Base-by-base conservation (phyloP, 2,888 invertebrate genomes). In the Dascillus cervinus region DNA sequence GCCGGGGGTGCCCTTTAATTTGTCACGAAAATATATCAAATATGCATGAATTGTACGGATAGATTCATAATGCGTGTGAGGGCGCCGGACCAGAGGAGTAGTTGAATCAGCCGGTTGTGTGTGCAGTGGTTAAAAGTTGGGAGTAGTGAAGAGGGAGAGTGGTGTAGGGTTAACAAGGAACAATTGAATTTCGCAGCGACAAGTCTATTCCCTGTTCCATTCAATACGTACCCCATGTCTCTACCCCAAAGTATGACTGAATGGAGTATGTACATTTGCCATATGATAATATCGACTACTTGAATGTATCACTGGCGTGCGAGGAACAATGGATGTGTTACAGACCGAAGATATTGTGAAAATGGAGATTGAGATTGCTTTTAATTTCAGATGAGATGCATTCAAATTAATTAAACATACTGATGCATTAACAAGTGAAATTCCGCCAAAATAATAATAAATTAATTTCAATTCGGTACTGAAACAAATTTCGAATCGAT, bases 161-260 rank as follows among this genome's bases (percentile, higher is more conserved):
- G 53, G 58, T 56, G 59, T 61, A 61, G 62, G 64, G 64, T 63
- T 64, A 64, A 64, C 62, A 56, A 64, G 61, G 59, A 62, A 62
- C 62, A 62, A 63, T 64, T 60, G 56, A 62, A 64, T 62, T 57
- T 60, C 57, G 56, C 52, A 42, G 40, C 39, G 44, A 49, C 43
- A 44, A 43, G 40, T 44, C 40, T 43, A 41, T 44, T 47, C 39
- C 41, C 41, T 32, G 34, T 40, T 34, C 43, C 32, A 29, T 32
- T 17, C 17, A 17, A 17, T 17, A 17, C 8, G 8, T 17, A 17
- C 17, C 4, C 17, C 5, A 17, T 17, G 17, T 17, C 17, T 4
- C 8, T 4, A 6, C 17, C 17, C 17, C 8, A 17, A 17, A 4
- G 8, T 17, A 17, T 17, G 4, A 4, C 17, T 17, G 17, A 6